phyloP scores from a whole-genome alignment of 2,888 invertebrate genomes.

The Lasius fuliginosus region DNA sequence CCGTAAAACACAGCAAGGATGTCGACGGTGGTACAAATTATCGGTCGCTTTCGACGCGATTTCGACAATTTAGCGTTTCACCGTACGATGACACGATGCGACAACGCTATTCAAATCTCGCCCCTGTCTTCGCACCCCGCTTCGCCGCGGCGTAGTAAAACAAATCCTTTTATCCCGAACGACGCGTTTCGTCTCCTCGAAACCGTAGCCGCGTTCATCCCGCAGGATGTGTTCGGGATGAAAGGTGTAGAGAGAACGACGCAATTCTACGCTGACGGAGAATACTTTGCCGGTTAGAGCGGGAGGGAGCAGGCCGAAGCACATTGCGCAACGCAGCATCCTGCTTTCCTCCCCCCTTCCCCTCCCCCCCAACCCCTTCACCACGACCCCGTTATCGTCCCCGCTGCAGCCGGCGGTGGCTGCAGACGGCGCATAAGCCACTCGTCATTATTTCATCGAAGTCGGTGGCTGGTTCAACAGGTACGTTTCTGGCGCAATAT shows the following conservation, averaged over 20 bases:
- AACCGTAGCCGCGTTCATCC: slow-evolving; percentile 51
- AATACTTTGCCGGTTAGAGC: slow-evolving; percentile 66
- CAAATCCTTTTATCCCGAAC: slow-evolving; percentile 64
- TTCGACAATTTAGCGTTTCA: slow-evolving; percentile 61
- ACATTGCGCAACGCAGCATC: slow-evolving; percentile 51
- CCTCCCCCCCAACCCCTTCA: not conserved
- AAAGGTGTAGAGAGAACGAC: slow-evolving; percentile 46
- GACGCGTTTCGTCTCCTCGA: slow-evolving; percentile 10
- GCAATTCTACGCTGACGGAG: slow-evolving; percentile 67
- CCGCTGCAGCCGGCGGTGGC: not conserved
- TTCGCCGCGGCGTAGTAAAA: slow-evolving; percentile 42
- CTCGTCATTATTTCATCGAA: slow-evolving; percentile 75
- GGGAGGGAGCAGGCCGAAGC: slow-evolving; percentile 46
- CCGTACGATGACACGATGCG: slow-evolving; percentile 38
- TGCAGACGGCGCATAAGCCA: slow-evolving; percentile 61
- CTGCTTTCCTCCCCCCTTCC: not conserved
- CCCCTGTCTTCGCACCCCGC: slow-evolving; percentile 19
- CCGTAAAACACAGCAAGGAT: slow-evolving; percentile 13
- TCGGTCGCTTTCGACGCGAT: slow-evolving; percentile 38
- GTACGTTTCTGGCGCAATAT: slow-evolving; percentile 61
- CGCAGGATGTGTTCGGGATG: slow-evolving; percentile 47
- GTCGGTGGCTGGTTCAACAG: slow-evolving; percentile 70
- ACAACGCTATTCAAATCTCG: slow-evolving; percentile 66
- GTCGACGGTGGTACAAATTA: slow-evolving; percentile 26
- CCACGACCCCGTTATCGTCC: not conserved